Evolutionary conservation across 2,888 invertebrate species (phyloP).

Genomic region (Aporophyla lueneburgensis): DNA sequence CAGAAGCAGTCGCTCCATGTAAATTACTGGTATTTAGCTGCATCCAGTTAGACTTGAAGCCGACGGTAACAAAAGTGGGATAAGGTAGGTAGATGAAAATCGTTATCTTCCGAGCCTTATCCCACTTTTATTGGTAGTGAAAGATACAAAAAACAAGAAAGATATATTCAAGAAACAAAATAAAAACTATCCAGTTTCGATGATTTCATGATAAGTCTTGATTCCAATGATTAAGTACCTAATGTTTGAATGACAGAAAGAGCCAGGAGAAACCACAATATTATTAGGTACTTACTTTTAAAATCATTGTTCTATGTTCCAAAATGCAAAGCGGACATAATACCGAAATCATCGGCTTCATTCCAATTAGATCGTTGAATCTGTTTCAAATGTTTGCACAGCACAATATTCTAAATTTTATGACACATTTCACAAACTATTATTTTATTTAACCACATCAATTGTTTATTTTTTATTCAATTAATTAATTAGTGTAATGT

Average conservation of each 20-base stretch:
- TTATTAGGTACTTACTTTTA: slow-evolving; percentile 36
- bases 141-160: not conserved
- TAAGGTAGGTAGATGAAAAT: too few relatives aligned
- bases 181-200: not conserved
- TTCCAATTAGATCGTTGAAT: not conserved
- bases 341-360: not conserved
- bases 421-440: not conserved
- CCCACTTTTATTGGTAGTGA: too few relatives aligned
- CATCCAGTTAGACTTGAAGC: too few relatives aligned
- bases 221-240: not conserved
- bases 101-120: too few relatives aligned
- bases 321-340: slow-evolving; percentile 8
- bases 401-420: not conserved
- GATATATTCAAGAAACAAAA: not conserved
- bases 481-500: not conserved
- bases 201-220: not conserved
- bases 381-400: not conserved
- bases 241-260: too few relatives aligned
- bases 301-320: slow-evolving; percentile 37
- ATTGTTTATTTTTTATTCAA: not conserved
- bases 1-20: too few relatives aligned
- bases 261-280: not conserved
- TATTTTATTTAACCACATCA: not conserved
- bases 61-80: too few relatives aligned
- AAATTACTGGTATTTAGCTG: too few relatives aligned